phyloP scores from a whole-genome alignment of 2,797 vertebrate genomes.

The Todus mexicanus region DNA sequence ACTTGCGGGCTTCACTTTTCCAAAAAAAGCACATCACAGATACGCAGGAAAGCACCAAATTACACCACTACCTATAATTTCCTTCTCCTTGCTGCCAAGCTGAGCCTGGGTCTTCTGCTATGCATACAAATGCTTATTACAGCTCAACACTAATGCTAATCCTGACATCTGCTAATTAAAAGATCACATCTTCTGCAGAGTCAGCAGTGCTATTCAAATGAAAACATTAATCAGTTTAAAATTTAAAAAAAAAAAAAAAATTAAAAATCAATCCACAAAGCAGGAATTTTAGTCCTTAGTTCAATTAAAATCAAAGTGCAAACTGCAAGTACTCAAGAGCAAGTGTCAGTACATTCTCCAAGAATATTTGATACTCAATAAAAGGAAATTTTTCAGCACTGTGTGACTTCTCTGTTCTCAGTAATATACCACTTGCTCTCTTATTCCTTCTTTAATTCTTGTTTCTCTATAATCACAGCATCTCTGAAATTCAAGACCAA shows the following conservation, averaged over 20 bases:
- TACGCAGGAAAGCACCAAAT: conserved; percentile 9
- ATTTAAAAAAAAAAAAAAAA: conserved; percentile 14
- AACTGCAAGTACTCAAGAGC: conserved; percentile 1
- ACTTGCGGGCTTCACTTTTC: neutral
- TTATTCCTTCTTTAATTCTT: neutral
- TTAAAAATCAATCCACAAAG: conserved; percentile 62
- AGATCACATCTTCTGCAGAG: conserved; percentile 77
- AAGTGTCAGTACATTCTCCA: neutral
- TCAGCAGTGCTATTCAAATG: conserved; percentile 75
- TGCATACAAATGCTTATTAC: conserved; percentile 75
- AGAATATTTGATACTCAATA: neutral
- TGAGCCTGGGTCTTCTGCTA: conserved; percentile 18
- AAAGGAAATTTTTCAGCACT: neutral
- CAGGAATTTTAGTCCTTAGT: conserved; percentile 34
- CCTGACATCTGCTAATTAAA: conserved; percentile 80
- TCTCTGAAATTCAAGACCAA: neutral
- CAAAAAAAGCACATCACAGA: neutral
- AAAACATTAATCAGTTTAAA: conserved; percentile 78
- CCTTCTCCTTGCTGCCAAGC: conserved; percentile 36
- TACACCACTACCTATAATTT: conserved; percentile 33
- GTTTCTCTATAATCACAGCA: neutral
- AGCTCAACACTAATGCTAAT: conserved; percentile 73
- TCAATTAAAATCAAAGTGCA: conserved; percentile 42
- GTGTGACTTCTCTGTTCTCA: neutral
- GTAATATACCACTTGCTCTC: neutral